These are phyloP conservation scores for Eubucco bourcierii DNA, from an alignment of 2,113 vertebrate species.

Conservation along the genomic window DNA sequence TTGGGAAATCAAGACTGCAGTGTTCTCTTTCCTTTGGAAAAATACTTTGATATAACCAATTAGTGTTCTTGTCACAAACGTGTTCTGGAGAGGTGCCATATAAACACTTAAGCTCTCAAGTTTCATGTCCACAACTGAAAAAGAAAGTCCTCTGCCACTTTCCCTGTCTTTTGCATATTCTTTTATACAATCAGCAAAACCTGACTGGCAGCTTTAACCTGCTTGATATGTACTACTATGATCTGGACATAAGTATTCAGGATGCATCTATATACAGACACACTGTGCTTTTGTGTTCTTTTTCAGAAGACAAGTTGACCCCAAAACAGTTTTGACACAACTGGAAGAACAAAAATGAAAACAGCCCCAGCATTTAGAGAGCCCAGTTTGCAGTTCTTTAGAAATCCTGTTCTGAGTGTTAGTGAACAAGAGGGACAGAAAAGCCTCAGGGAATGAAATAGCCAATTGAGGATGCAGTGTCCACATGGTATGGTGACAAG, in stretches of 20 bases:
- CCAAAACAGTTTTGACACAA: neutral
- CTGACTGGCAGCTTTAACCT: neutral
- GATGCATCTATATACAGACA: neutral
- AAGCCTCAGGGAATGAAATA: neutral
- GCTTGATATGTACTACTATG: neutral
- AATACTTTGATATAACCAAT: neutral
- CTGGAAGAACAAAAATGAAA: neutral
- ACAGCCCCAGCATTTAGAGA: neutral
- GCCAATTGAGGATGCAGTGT: neutral
- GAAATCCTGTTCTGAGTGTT: neutral
- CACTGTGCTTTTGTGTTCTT: neutral
- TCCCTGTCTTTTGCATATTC: neutral
- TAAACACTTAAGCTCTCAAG: neutral
- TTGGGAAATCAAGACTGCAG: neutral
- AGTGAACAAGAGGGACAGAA: neutral
- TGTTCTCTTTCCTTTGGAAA: neutral
- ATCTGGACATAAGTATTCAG: neutral
- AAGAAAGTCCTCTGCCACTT: neutral
- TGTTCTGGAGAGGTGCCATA: neutral
- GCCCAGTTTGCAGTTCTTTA: neutral
- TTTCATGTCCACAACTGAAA: neutral
- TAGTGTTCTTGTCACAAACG: neutral
- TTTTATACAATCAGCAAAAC: neutral
- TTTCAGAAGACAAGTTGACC: neutral
- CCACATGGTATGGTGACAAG: rapidly evolving